Evolutionary conservation across 2,888 invertebrate genomes (phyloP), one percentile per base, ranked within the genome.

Genomic region (Andrena flavipes): DNA sequence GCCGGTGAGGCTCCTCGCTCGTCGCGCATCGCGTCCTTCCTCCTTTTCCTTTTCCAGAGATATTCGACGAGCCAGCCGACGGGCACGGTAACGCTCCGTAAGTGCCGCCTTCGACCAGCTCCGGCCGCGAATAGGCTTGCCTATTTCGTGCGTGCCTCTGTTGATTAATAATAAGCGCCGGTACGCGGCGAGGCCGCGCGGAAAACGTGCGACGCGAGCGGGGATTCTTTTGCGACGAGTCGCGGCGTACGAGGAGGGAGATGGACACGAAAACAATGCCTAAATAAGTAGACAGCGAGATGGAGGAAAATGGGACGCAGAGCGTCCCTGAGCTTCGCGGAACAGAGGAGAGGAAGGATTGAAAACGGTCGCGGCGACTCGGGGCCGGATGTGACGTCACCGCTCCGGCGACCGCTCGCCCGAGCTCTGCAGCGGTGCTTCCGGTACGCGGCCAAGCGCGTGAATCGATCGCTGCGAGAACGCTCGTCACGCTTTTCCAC

Each of bases 341-440:
- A 30, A 79, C 62, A 68, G 49, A 49, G 67, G 62, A 67, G 79
- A 72, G 72, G 68, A 68, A 67, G 71, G 10, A 23, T 13, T 35
- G 64, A 3, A 42, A 42, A 42, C 42, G 30, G 20, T 35, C 71
- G 83, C 81, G 70, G 78, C 86, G 86, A 86, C 90, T 80, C 76
- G 86, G 77, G 80, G 80, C 76, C 90, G 91, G 91, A 91, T 88
- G 89, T 90, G 90, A 88, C 87, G 90, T 91, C 91, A 91, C 88
- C 90, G 88, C 84, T 88, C 88, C 76, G 87, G 86, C 84, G 80
- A 74, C 80, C 84, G 81, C 86, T 85, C 86, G 83, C 29, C 0
- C 6, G 49, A 64, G 80, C 81, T 68, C 81, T 68, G 75, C 72
- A 56, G 64, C 23, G 1, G 26, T 29, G 84, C 83, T 89, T 90